Percentiles rank a stretch among this genome's conserved stretches.
These are phyloP conservation scores for Dryococelus australis DNA, from an alignment of 2,888 invertebrate species.

Conservation along the genomic window DNA sequence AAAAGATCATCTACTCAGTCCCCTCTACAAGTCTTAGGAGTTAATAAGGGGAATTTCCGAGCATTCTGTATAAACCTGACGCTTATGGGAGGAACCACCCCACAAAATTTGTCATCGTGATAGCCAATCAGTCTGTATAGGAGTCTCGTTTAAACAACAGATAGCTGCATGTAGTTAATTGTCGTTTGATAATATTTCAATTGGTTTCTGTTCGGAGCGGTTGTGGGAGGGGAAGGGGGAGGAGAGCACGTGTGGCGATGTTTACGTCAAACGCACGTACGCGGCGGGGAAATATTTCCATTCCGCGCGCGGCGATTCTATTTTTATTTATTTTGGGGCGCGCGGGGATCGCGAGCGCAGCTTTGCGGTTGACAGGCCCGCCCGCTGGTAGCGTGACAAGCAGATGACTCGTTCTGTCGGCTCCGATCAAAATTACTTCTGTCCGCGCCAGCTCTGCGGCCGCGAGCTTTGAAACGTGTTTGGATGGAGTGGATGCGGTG, in stretches of 20 bases:
- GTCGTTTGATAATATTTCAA: not conserved
- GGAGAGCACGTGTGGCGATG: not conserved
- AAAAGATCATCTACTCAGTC: too few relatives aligned
- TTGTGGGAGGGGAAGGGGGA: too few relatives aligned
- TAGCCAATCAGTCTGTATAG: too few relatives aligned
- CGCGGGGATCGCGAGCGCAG: not conserved
- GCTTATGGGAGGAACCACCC: too few relatives aligned
- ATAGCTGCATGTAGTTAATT: not conserved
- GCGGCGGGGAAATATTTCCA: not conserved
- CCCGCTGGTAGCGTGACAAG: not conserved
- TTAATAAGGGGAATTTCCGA: too few relatives aligned
- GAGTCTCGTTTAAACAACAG: not conserved
- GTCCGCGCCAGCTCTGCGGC: not conserved
- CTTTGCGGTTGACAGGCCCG: not conserved
- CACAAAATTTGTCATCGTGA: too few relatives aligned
- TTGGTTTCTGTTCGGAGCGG: not conserved
- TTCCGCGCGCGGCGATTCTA: not conserved
- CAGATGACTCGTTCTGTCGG: not conserved
- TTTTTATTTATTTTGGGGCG: not conserved
- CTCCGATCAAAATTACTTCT: not conserved
- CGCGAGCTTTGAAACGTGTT: not conserved
- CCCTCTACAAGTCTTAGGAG: too few relatives aligned
- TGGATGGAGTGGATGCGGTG: too few relatives aligned
- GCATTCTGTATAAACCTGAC: too few relatives aligned
- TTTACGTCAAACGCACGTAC: not conserved